Evolutionary conservation across 92 coral and sea anemone genomes (phyloP).

Genomic region (Anthopleura xanthogrammica): DNA sequence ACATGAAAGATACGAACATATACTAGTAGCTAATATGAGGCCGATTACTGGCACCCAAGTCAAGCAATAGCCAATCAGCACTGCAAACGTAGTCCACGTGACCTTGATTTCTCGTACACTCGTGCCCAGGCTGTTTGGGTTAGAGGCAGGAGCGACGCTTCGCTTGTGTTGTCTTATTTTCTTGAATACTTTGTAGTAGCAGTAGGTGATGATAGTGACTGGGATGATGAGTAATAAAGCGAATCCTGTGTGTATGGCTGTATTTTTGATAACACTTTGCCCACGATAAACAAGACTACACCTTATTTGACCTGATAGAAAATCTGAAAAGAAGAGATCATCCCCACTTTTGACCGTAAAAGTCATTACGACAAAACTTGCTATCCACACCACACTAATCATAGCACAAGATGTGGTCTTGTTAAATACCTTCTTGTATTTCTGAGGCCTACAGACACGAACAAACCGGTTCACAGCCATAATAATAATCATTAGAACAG

Average conservation of each 20-base stretch:
- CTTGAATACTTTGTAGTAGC: conserved; percentile 10
- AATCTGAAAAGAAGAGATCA: too few relatives aligned
- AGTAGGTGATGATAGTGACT: background rate
- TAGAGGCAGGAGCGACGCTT: conserved; percentile 7
- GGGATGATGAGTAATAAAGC: background rate
- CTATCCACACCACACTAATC: background rate
- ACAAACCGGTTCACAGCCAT: too few relatives aligned
- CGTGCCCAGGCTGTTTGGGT: conserved; percentile 4
- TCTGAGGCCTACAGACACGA: too few relatives aligned
- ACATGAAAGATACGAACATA: background rate
- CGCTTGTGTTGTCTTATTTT: conserved; percentile 18
- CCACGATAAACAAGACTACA: too few relatives aligned
- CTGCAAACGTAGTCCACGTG: conserved; percentile 14
- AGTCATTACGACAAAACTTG: background rate
- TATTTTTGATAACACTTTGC: too few relatives aligned
- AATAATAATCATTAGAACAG: too few relatives aligned
- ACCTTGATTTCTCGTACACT: conserved; percentile 9
- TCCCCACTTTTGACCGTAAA: too few relatives aligned
- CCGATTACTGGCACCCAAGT: background rate
- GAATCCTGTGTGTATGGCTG: too few relatives aligned
- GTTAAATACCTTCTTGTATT: too few relatives aligned
- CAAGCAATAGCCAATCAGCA: background rate
- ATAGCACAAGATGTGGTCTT: background rate
- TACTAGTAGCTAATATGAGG: too few relatives aligned
- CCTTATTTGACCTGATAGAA: too few relatives aligned